Conservation (phyloP, 2,113 vertebrate genomes). For the Spheniscus mendiculus region DNA sequence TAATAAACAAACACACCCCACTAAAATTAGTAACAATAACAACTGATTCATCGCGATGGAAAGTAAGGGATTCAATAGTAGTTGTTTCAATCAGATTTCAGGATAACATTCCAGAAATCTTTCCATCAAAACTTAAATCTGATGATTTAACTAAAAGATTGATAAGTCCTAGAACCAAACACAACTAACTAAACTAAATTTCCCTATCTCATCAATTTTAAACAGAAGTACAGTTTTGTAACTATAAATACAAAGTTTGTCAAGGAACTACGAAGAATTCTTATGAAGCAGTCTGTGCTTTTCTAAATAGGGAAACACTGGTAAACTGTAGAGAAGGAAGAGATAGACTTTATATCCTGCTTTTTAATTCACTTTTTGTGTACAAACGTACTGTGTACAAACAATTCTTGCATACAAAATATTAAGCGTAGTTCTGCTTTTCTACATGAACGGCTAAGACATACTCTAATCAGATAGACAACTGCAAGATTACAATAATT, state of each 20-base stretch:
- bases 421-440: not conserved
- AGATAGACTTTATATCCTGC: not conserved
- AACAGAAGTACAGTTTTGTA: not conserved
- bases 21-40: not conserved
- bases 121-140: not conserved
- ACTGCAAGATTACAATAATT: not conserved
- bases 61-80: not conserved
- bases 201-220: not conserved
- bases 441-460: not conserved
- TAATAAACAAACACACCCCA: not conserved
- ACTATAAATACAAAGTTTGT: not conserved
- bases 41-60: not conserved
- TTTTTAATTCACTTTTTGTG: not conserved
- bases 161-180: not conserved
- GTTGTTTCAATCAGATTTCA: not conserved
- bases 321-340: not conserved
- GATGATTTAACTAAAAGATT: not conserved
- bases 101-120: not conserved
- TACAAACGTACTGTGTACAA: not conserved
- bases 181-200: not conserved
- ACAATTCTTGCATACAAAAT: not conserved
- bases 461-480: not conserved
- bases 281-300: not conserved
- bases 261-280: not conserved
- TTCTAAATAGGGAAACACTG: not conserved